A percentile compares a stretch with the other conserved stretches of the same genome.
Conservation (phyloP, 2,113 vertebrate genomes). For the Benthochromis sp. region DNA sequence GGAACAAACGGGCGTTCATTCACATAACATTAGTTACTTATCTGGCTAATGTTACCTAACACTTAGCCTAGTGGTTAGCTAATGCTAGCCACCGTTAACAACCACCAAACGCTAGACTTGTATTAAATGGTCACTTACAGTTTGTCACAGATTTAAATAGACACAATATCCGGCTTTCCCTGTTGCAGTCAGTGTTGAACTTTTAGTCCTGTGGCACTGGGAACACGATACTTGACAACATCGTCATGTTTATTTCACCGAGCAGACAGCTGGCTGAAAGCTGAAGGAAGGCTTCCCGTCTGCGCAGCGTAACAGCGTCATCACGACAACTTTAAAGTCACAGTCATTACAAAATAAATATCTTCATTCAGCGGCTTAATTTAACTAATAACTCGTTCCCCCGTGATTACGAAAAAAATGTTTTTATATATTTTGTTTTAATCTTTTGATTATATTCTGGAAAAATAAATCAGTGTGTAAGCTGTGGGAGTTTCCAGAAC, state of each 20-base stretch:
- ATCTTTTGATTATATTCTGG: not conserved
- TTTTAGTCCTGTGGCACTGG: not conserved
- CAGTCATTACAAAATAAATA: not conserved
- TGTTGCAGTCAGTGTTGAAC: not conserved
- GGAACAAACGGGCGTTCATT: not conserved
- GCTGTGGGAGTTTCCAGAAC: not conserved
- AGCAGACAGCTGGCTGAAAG: not conserved
- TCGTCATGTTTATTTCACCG: slow-evolving; percentile 45
- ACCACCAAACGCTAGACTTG: not conserved
- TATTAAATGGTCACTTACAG: slow-evolving; percentile 21
- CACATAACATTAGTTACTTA: not conserved
- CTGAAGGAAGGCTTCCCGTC: not conserved
- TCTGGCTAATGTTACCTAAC: slow-evolving; percentile 26
- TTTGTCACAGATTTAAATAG: not conserved
- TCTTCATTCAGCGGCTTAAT: not conserved
- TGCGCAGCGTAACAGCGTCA: slow-evolving; percentile 13
- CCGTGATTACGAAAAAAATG: not conserved
- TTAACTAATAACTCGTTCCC: not conserved
- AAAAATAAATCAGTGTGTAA: not conserved
- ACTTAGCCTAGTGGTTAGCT: slow-evolving; percentile 22
- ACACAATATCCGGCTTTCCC: not conserved
- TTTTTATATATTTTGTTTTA: not conserved
- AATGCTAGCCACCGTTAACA: not conserved
- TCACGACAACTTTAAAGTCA: not conserved
- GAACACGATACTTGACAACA: slow-evolving; percentile 3